A percentile compares a stretch with the other conserved stretches of the same genome.
These are phyloP conservation scores for Torymus auratus DNA, from an alignment of 2,888 invertebrate genomes.

Conservation along the genomic window DNA sequence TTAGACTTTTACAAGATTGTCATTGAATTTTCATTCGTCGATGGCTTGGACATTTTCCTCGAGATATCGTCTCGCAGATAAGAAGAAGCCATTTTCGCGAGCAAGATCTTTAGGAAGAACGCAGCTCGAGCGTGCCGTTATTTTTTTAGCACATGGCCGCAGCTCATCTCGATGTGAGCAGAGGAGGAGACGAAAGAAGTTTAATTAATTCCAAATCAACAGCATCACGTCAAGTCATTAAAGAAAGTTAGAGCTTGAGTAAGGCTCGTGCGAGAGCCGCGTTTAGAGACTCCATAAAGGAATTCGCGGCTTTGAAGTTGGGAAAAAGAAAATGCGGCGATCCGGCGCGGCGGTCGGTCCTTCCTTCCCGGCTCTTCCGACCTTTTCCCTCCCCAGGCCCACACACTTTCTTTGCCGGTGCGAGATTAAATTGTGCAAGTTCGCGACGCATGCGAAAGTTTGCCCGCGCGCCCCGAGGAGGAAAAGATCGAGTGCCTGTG, in stretches of 20 bases:
- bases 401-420: constrained; percentile 28
- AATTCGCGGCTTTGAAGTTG: constrained; percentile 5
- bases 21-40: no score
- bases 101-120: no score
- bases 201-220: constrained; percentile 6
- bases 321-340: background rate
- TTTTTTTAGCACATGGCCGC: no score
- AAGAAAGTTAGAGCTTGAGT: no score
- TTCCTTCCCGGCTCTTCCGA: no score
- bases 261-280: background rate
- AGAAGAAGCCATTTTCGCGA: no score
- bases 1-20: no score
- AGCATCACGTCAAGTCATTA: background rate
- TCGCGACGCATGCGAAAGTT: constrained; percentile 48
- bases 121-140: no score
- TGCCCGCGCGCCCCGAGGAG: background rate
- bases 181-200: constrained; percentile 4
- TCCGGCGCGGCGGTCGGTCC: background rate
- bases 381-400: background rate
- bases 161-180: no score
- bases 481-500: constrained; percentile 40
- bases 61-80: no score
- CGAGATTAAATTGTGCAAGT: constrained; percentile 55
- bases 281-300: background rate
- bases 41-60: no score